Conservation (phyloP, 2,797 vertebrate genomes). For the Danio kyathit region DNA sequence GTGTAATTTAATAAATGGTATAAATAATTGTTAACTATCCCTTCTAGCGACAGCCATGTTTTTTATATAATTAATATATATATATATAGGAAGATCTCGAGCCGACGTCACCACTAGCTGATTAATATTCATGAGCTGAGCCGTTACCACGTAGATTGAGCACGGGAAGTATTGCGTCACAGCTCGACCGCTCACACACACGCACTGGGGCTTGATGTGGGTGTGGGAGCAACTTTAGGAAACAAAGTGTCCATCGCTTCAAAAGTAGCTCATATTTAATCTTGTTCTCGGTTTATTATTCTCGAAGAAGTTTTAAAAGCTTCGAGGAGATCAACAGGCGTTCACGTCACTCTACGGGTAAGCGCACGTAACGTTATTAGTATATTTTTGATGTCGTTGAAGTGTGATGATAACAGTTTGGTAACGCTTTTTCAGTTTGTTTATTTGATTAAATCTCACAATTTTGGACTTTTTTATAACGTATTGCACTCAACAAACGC, state of each 20-base stretch:
- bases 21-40: too few relatives aligned
- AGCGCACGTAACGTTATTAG: neutral
- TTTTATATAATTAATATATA: too few relatives aligned
- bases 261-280: neutral
- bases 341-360: conserved; percentile 22
- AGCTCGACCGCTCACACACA: neutral
- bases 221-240: conserved; percentile 45
- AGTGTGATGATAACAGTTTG: neutral
- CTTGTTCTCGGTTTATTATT: neutral
- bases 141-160: neutral
- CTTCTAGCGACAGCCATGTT: too few relatives aligned
- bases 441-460: neutral
- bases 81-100: neutral
- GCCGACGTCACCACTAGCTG: neutral
- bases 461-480: neutral
- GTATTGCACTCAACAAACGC: neutral
- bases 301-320: neutral
- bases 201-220: neutral
- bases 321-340: neutral
- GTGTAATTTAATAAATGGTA: too few relatives aligned
- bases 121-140: conserved; percentile 29
- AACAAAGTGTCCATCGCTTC: conserved; percentile 20
- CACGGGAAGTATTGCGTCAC: conserved; percentile 57
- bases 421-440: too few relatives aligned
- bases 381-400: neutral